Evolutionary conservation across 2,888 invertebrate species (phyloP).

Genomic region (Cheilosia variabilis): DNA sequence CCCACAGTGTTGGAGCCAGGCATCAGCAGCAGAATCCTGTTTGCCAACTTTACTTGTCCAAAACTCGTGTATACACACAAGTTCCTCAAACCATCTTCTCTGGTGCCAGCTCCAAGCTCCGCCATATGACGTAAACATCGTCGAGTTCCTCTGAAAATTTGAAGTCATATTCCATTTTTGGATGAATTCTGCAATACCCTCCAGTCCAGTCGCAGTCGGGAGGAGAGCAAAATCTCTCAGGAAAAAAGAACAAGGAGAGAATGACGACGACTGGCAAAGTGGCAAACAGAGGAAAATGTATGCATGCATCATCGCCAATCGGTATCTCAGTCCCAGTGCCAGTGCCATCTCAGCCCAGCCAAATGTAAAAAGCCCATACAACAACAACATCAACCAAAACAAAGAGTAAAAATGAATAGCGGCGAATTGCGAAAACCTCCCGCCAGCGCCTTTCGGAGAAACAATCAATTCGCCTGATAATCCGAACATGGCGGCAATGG

Average conservation of each 20-base stretch:
- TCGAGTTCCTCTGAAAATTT: slow-evolving; percentile 38
- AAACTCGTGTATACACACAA: slow-evolving; percentile 29
- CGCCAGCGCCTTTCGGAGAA: slow-evolving; percentile 1
- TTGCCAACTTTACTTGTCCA: slow-evolving; percentile 56
- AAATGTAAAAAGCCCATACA: slow-evolving; percentile 52
- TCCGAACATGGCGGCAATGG: slow-evolving; percentile 55
- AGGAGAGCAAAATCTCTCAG: slow-evolving; percentile 15
- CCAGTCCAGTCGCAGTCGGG: not conserved
- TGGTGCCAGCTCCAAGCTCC: slow-evolving; percentile 23
- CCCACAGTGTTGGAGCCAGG: slow-evolving; percentile 7
- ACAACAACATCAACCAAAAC: slow-evolving; percentile 64
- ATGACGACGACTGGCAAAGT: not conserved
- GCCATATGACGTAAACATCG: slow-evolving; percentile 49
- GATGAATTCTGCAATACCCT: slow-evolving; percentile 41
- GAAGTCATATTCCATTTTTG: slow-evolving; percentile 64
- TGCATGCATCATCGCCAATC: slow-evolving; percentile 53
- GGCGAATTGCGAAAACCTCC: slow-evolving; percentile 51
- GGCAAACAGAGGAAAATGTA: slow-evolving; percentile 49
- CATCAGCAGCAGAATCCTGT: slow-evolving; percentile 57
- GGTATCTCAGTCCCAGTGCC: slow-evolving; percentile 33
- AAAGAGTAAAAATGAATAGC: slow-evolving; percentile 50
- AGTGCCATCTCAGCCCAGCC: slow-evolving; percentile 22
- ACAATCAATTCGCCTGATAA: slow-evolving; percentile 44
- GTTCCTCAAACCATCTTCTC: slow-evolving; percentile 38
- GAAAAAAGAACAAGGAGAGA: slow-evolving; percentile 17